Evolutionary conservation across 2,888 invertebrate genomes (phyloP), one percentile per base, ranked within the genome.

Genomic region (Coelinius sp.): DNA sequence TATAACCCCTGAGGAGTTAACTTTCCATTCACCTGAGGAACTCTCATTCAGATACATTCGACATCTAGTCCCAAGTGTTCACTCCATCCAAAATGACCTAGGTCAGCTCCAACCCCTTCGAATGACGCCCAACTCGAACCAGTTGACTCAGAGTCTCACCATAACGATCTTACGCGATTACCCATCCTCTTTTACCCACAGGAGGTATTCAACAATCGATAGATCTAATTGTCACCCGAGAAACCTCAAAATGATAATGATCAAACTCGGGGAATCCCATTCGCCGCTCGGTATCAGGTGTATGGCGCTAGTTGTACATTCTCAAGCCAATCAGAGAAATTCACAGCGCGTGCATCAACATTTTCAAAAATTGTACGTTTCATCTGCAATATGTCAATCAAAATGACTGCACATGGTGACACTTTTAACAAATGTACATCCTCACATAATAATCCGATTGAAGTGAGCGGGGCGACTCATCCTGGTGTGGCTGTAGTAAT

Each of bases 11-110:
- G 10, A 41, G 41, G n/a, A 41, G 4, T 4, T n/a, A 41, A 35
- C 35, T 10, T 10, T 6, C 6, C 3, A 6, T 35, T 10, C 35
- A 7, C 3, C 35, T n/a, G 10, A 14, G 14, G 7, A 1, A 46
- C 14, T 5, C 20, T 14, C 14, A n/a, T n/a, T n/a, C n/a, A n/a
- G 52, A 52, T 6, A 22, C 25, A 22, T 52, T 22, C 52, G 22
- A 5, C 6, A n/a, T 5, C 14, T 14, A 46, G 24, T 52, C 22
- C 52, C 82, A 79, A 75, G 79, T 79, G 82, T 76, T 78, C 80
- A 80, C 81, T 84, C 81, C 76, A 14, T 64, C 71, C 76, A 76
- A 83, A 82, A 84, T 80, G 80, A 82, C 80, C 82, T 82, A 81
- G 77, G 83, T 84, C 84, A 83, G 83, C 82, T 20, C 73, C 6